Conservation (phyloP, 2,888 invertebrate species). For the Glaucopsyche alexis region DNA sequence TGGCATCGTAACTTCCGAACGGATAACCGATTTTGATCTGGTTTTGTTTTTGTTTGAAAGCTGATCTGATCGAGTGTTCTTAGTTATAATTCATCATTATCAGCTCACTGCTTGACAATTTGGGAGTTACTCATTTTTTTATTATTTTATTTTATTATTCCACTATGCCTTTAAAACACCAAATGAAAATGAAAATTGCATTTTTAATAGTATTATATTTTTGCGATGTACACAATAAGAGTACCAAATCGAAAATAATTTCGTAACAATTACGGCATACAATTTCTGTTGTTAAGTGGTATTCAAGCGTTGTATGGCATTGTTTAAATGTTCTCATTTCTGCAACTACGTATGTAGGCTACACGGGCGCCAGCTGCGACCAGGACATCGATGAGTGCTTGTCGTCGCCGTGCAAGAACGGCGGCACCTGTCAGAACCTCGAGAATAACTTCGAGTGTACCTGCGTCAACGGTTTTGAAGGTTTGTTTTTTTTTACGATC, state of each 20-base stretch:
- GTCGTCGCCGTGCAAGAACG: conserved; percentile 90
- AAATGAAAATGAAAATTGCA: neutral
- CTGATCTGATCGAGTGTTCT: too few relatives aligned
- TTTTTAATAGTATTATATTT: too few relatives aligned
- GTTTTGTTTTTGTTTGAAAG: too few relatives aligned
- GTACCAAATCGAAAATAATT: neutral
- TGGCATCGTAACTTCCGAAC: too few relatives aligned
- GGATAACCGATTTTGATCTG: too few relatives aligned
- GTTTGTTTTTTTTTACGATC: conserved; percentile 48
- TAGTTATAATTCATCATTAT: too few relatives aligned
- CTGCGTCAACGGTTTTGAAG: conserved; percentile 90
- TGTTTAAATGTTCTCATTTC: neutral
- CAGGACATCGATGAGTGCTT: conserved; percentile 93
- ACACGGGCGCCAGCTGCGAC: conserved; percentile 90
- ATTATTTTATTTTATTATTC: too few relatives aligned
- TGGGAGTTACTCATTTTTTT: too few relatives aligned
- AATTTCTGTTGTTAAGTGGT: neutral
- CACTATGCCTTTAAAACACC: neutral
- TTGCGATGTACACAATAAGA: neutral
- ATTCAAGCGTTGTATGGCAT: neutral
- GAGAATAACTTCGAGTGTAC: conserved; percentile 91
- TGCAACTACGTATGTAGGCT: conserved; percentile 67
- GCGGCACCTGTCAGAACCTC: conserved; percentile 89
- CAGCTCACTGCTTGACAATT: too few relatives aligned
- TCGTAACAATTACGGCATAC: neutral